A percentile compares a stretch with the other conserved stretches of the same genome.
These are phyloP conservation scores for Polypedilum vanderplanki DNA, from an alignment of 1,140 invertebrate genomes.

Conservation along the genomic window DNA sequence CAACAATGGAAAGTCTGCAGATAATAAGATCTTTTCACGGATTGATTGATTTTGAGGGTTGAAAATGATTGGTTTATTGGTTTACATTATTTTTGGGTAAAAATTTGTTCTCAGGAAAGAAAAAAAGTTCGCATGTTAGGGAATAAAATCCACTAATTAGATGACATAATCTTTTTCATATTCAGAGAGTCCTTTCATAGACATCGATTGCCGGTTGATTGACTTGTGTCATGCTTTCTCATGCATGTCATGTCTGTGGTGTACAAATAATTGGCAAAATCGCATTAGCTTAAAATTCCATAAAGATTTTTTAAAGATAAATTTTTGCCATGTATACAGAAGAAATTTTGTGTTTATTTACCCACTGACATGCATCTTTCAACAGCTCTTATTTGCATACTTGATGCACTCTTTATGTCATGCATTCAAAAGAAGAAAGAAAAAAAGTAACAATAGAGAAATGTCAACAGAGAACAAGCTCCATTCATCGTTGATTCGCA, in stretches of 20 bases:
- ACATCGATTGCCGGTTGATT: not conserved
- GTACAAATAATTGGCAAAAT: not conserved
- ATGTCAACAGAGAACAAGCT: not conserved
- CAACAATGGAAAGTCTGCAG: not conserved
- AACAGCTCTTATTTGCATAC: not conserved
- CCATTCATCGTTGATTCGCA: not conserved
- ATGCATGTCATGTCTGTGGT: not conserved
- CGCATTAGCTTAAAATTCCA: not conserved
- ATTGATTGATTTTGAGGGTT: conserved; percentile 18
- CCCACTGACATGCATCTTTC: conserved; percentile 6
- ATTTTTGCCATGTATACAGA: too few relatives aligned
- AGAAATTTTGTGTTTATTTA: not conserved
- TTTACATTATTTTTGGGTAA: conserved; percentile 18
- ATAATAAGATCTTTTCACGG: conserved; percentile 13
- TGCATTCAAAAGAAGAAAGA: not conserved
- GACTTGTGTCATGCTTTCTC: not conserved
- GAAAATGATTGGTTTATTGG: conserved; percentile 4
- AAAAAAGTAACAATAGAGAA: not conserved
- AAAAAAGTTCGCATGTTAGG: too few relatives aligned
- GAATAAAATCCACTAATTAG: not conserved
- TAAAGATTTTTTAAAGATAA: not conserved
- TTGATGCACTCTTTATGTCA: not conserved
- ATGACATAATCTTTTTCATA: not conserved
- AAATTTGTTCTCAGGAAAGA: not conserved
- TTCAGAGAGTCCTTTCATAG: not conserved